These are phyloP conservation scores for Valencia hispanica DNA, from an alignment of 2,797 vertebrate species.

Conservation along the genomic window DNA sequence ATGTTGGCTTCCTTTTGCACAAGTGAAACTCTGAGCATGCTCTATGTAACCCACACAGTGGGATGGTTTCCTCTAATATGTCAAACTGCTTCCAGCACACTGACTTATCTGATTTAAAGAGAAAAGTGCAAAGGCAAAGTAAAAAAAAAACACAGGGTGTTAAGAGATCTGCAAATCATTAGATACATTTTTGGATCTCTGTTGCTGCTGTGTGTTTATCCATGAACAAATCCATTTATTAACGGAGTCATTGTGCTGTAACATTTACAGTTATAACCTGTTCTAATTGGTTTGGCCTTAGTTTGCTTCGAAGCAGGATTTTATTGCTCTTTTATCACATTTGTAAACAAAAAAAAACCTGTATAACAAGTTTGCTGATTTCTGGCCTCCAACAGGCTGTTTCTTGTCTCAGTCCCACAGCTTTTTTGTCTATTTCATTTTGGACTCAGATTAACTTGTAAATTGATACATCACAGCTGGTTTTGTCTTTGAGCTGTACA, in stretches of 20 bases:
- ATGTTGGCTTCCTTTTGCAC: slow-evolving; percentile 6
- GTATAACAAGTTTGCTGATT: slow-evolving; percentile 35
- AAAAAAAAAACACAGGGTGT: background rate
- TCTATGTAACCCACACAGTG: slow-evolving; percentile 14
- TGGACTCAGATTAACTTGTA: slow-evolving; percentile 38
- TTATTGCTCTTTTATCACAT: background rate
- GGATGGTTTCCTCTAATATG: background rate
- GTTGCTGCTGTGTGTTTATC: background rate
- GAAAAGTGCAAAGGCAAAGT: background rate
- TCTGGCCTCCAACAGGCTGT: slow-evolving; percentile 20
- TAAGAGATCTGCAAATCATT: background rate
- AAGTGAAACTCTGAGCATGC: slow-evolving; percentile 13
- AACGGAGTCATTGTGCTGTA: background rate
- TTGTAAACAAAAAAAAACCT: slow-evolving; percentile 26
- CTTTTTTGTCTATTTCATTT: slow-evolving; percentile 30
- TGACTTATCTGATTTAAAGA: background rate
- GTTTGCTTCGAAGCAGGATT: background rate
- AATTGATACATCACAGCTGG: slow-evolving; percentile 41
- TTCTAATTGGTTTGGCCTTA: background rate
- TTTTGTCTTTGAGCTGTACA: slow-evolving; percentile 13
- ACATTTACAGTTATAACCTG: background rate
- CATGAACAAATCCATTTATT: background rate
- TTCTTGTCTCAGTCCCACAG: slow-evolving; percentile 24
- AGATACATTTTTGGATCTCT: background rate
- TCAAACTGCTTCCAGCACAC: background rate